These are phyloP conservation scores for Dryomyza anilis DNA, from an alignment of 2,888 invertebrate genomes.

Conservation along the genomic window DNA sequence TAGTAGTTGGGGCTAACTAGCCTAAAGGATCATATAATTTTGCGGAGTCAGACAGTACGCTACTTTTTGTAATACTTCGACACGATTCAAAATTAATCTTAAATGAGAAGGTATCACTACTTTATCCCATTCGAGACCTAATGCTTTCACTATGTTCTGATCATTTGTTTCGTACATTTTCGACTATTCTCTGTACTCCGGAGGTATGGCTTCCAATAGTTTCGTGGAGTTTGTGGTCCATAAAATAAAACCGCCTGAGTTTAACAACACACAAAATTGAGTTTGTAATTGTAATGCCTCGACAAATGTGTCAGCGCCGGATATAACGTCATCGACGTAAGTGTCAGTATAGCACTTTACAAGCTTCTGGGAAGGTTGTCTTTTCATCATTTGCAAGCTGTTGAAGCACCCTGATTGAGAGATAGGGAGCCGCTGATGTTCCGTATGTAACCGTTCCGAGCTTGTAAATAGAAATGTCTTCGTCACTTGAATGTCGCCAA, in stretches of 20 bases:
- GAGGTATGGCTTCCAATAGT: background rate
- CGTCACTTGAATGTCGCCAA: slow-evolving; percentile 15
- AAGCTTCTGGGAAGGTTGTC: background rate
- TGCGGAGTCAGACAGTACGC: slow-evolving; percentile 1
- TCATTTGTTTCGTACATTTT: slow-evolving; percentile 4
- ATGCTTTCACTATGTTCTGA: slow-evolving; percentile 1
- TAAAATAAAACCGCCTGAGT: slow-evolving; percentile 12
- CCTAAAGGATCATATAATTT: too few species aligned
- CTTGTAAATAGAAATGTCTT: slow-evolving; percentile 24
- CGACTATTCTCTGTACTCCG: slow-evolving; percentile 7
- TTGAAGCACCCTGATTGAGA: background rate
- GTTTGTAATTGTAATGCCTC: slow-evolving; percentile 4
- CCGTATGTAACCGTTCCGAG: slow-evolving; percentile 28
- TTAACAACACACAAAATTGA: slow-evolving; percentile 11
- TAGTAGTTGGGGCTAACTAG: slow-evolving; percentile 21
- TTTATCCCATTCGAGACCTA: slow-evolving; percentile 20
- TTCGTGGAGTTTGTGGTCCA: slow-evolving; percentile 19
- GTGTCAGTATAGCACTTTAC: background rate
- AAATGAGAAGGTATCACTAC: slow-evolving; percentile 7
- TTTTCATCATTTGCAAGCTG: background rate
- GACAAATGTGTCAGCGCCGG: background rate
- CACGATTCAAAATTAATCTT: background rate
- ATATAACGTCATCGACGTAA: background rate
- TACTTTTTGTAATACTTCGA: background rate
- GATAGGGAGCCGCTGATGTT: background rate